Conservation (phyloP, 2,888 invertebrate genomes). For the Synanthedon tipuliformis region DNA sequence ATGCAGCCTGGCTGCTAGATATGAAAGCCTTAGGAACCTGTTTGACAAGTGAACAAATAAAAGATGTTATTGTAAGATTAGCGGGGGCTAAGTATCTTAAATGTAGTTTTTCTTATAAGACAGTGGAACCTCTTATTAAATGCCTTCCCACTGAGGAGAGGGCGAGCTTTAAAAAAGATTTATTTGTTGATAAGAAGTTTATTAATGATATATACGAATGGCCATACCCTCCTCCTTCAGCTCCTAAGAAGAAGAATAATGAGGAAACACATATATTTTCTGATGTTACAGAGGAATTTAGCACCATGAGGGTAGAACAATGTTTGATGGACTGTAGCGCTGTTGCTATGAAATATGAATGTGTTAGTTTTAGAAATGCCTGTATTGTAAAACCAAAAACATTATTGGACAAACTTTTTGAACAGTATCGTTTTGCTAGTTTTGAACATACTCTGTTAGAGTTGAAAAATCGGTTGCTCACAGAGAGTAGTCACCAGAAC, state of each 20-base stretch:
- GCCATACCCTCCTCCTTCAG: constrained; percentile 20
- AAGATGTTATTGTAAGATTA: constrained; percentile 24
- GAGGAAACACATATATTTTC: not conserved
- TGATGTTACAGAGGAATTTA: not conserved
- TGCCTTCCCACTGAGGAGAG: constrained; percentile 21
- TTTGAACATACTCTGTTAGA: constrained; percentile 35
- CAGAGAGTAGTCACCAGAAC: constrained; percentile 27
- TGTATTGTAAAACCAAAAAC: constrained; percentile 8
- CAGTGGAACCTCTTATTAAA: constrained; percentile 33
- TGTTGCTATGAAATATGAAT: not conserved
- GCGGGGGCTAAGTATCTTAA: constrained; percentile 29
- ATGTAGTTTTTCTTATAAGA: constrained; percentile 27
- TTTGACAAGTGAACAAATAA: constrained; percentile 27
- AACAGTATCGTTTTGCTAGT: constrained; percentile 32
- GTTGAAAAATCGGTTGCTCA: constrained; percentile 24
- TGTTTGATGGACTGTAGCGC: no score
- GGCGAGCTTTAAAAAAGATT: constrained; percentile 23
- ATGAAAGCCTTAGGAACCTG: constrained; percentile 23
- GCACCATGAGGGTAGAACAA: no score
- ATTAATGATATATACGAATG: constrained; percentile 20
- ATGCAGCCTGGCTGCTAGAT: constrained; percentile 26
- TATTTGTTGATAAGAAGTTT: constrained; percentile 32
- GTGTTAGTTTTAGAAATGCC: not conserved
- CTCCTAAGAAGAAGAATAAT: constrained; percentile 1
- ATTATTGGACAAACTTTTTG: constrained; percentile 32